Conservation (phyloP, 2,888 invertebrate species). For the Leptopilina myrica region DNA sequence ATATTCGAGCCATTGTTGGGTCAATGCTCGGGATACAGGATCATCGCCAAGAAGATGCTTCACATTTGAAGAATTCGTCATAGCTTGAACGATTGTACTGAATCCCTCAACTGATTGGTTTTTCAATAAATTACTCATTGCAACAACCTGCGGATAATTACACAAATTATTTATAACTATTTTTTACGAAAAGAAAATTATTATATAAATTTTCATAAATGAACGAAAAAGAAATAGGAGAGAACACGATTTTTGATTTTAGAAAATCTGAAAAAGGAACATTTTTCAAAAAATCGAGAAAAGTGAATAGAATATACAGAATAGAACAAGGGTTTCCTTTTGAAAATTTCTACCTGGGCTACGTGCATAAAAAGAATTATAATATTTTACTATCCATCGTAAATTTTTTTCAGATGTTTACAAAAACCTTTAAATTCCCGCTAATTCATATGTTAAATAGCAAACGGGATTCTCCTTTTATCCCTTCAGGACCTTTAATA, state of each 20-base stretch:
- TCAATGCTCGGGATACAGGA: conserved; percentile 65
- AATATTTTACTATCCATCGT: too few relatives aligned
- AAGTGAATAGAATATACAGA: background rate
- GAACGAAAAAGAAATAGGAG: background rate
- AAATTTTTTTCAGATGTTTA: too few relatives aligned
- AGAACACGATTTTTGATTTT: too few relatives aligned
- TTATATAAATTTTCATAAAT: background rate
- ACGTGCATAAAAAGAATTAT: too few relatives aligned
- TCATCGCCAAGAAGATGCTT: conserved; percentile 65
- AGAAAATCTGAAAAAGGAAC: too few relatives aligned
- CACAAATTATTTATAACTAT: background rate
- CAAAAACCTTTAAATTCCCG: too few relatives aligned
- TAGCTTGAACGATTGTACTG: conserved; percentile 68
- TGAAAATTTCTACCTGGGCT: too few relatives aligned
- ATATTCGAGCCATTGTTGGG: conserved; percentile 83
- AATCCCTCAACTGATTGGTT: conserved; percentile 68
- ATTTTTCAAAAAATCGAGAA: too few relatives aligned
- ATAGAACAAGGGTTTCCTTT: background rate
- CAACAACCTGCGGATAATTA: conserved; percentile 58
- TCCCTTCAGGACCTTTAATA: too few relatives aligned
- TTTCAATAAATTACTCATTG: conserved; percentile 57
- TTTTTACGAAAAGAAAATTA: too few relatives aligned
- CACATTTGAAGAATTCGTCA: conserved; percentile 64
- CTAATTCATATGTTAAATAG: too few relatives aligned
- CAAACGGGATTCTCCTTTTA: too few relatives aligned